Evolutionary conservation across 2,797 vertebrate genomes (phyloP), one percentile per base, ranked within the genome.

Genomic region (Caiman crocodilus): DNA sequence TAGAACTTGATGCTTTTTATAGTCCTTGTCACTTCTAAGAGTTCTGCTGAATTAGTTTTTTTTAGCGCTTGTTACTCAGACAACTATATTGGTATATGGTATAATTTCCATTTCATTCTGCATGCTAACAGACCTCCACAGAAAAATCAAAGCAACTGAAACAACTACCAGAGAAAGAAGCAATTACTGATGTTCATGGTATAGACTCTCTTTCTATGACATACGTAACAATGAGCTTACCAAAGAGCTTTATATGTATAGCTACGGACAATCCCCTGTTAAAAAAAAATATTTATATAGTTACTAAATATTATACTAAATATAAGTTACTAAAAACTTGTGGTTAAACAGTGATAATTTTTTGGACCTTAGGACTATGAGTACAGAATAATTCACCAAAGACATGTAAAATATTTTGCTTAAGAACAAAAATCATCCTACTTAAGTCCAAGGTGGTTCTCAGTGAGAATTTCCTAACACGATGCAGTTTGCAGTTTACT

Each of bases 381-480:
- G 8, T 12, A 75, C 4, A 79, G 26, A 93, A 89, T 21, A 28
- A 55, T 15, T 86, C 9, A 20, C 13, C 4, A 20, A 32, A 84
- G 76, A 28, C 50, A 61, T 56, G 88, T 89, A 11, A 76, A 0
- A 0, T 50, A 5, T 23, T 17, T 10, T 88, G 21, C 30, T 79
- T 57, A 65, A 57, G 30, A 85, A 76, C 10, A 35, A 17, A 87
- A 82, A 60, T 64, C 7, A 55, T 20, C 35, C 63, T 77, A 86
- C 18, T 71, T 64, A 63, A 93, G 83, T 84, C 84, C 79, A 90
- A 77, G 74, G 76, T 90, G 93, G 92, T 85, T 85, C 71, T 91
- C 64, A 93, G 92, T 64, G 14, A 87, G 60, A 25, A 88, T 67
- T 50, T 79, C 35, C 30, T 56, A 61, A 50, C 18, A 88, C 89